Evolutionary conservation across 2,113 vertebrate genomes (phyloP), one percentile per base, ranked within the genome.

Genomic region (Xiphias gladius): DNA sequence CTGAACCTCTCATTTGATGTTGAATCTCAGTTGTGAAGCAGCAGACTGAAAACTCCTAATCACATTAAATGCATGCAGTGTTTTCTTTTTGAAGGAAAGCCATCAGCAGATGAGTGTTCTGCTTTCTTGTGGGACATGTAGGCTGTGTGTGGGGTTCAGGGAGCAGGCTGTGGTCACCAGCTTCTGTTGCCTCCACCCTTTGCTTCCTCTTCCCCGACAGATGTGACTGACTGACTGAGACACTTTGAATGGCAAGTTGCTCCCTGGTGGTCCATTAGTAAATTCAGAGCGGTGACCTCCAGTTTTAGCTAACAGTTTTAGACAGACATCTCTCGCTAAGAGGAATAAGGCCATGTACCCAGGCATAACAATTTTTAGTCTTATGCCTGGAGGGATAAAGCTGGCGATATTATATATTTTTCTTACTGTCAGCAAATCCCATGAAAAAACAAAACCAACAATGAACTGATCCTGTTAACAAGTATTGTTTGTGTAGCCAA

Each of bases 81-180:
- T 91, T 89, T 90, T 91, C 82, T 84, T 88, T 92, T 92, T 86
- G 82, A 91, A 83, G 74, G 76, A 75, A 73, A 48, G 86, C 86
- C 93, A 91, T 93, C 86, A 92, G 91, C 86, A 93, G 91, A 95
- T 93, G 93, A 93, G 83, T 88, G 68, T 77, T 79, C 66, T 79
- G 74, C 90, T 93, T 94, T 93, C 80, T 92, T 93, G 91, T 92
- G 92, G 90, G 76, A 80, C 61, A 57, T 41, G 78, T 65, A 70
- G 72, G 82, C 82, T 70, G 80, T 84, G 82, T 80, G 84, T 74
- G 89, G 79, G 83, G 73, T 73, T 89, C 72, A 72, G 87, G 83
- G 85, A 83, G 86, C 91, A 91, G 89, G 73, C 83, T 89, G 85
- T 93, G 90, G 91, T 86, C 86, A 74, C 90, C 83, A 75, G 86